Evolutionary conservation across 1,140 invertebrate genomes (phyloP).

Genomic region (Drosophila bifasciata): DNA sequence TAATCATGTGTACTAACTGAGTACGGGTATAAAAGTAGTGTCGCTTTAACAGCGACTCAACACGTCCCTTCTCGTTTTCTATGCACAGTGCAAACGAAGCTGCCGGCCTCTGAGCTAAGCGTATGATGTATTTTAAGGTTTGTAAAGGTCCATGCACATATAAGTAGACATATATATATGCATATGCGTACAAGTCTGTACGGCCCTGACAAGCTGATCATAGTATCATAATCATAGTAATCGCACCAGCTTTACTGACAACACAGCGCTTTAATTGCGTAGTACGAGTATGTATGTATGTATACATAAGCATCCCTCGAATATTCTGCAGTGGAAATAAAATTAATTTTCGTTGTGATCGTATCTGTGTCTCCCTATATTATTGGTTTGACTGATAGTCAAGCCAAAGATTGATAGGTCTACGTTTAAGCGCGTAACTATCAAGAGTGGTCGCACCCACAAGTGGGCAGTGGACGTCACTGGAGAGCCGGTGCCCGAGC

Average conservation of each 20-base stretch:
- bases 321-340: not conserved
- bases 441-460: conserved; percentile 96
- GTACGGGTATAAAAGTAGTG: too few species aligned
- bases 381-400: conserved; percentile 86
- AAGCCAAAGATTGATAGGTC: conserved; percentile 97
- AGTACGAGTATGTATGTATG: not conserved
- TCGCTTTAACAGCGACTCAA: too few species aligned
- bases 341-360: conserved; percentile 83
- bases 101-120: too few species aligned
- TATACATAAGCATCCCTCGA: not conserved
- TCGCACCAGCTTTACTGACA: conserved; percentile 29
- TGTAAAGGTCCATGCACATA: too few species aligned
- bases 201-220: too few species aligned
- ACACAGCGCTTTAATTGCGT: conserved; percentile 24
- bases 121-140: too few species aligned
- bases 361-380: conserved; percentile 62
- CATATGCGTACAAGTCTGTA: too few species aligned
- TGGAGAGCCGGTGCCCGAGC: conserved; percentile 94
- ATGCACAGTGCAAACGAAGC: too few species aligned
- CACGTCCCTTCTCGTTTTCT: too few species aligned
- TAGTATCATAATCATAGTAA: not conserved
- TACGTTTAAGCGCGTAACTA: conserved; percentile 92
- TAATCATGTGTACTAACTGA: too few species aligned
- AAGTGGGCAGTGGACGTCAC: conserved; percentile 96
- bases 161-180: too few species aligned